phyloP scores from a whole-genome alignment of 1,140 invertebrate species.

The Aphis gossypii region DNA sequence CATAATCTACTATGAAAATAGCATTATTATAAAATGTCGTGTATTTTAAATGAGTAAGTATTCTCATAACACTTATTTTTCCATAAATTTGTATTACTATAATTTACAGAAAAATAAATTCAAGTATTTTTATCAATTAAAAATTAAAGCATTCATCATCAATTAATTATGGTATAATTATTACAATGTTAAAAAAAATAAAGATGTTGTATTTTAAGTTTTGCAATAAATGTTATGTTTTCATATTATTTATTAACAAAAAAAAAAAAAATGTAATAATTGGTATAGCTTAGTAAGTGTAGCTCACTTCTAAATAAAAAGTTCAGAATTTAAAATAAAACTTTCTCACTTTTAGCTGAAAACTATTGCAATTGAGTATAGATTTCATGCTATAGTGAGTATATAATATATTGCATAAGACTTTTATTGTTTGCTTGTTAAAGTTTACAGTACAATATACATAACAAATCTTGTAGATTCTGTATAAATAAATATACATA shows the following conservation, averaged over 20 bases:
- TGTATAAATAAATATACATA: background rate
- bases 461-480: background rate
- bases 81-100: background rate
- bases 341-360: background rate
- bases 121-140: background rate
- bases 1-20: too few relatives aligned
- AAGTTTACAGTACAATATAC: background rate
- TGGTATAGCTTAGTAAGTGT: background rate
- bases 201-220: background rate
- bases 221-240: background rate
- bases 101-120: background rate
- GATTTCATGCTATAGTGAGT: background rate
- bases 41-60: background rate
- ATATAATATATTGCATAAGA: background rate
- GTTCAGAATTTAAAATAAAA: background rate
- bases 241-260: background rate
- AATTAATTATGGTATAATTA: background rate
- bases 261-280: background rate
- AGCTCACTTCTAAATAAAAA: background rate
- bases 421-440: constrained; percentile 14
- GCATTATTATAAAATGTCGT: background rate
- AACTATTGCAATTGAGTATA: constrained; percentile 10
- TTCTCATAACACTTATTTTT: background rate
- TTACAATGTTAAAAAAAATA: background rate
- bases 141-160: background rate